Evolutionary conservation across 2,888 invertebrate species (phyloP).

Genomic region (Hoplodrina blanda): DNA sequence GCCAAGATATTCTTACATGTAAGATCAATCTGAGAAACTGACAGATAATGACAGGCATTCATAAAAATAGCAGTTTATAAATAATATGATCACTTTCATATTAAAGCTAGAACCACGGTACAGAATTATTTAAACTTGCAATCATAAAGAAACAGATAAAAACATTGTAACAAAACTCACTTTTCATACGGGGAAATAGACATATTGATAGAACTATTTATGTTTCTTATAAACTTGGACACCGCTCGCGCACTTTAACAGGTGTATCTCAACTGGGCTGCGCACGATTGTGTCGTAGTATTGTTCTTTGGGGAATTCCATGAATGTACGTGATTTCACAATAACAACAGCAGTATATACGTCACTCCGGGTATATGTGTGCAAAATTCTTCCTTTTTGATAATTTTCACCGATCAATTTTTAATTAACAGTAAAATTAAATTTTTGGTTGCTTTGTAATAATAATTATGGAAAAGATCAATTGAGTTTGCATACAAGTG

Average conservation of each 20-base stretch:
- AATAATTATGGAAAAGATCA: no score
- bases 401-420: no score
- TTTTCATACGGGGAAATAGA: constrained; percentile 47
- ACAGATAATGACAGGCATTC: no score
- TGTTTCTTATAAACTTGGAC: neutral
- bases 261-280: constrained; percentile 11
- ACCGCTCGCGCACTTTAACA: constrained; percentile 7
- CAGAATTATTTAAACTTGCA: neutral
- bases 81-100: no score
- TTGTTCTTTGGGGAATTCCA: constrained; percentile 31
- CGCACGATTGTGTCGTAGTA: neutral
- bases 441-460: no score
- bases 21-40: no score
- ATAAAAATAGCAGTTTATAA: no score
- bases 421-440: no score
- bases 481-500: no score
- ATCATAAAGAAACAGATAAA: neutral
- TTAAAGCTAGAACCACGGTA: no score
- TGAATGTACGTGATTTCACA: constrained; percentile 25
- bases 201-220: constrained; percentile 19
- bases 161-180: constrained; percentile 39
- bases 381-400: constrained; percentile 14
- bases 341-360: constrained; percentile 6
- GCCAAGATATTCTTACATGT: no score
- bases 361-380: constrained; percentile 14